Evolutionary conservation across 2,113 vertebrate genomes (phyloP).

Genomic region (Coryphaenoides rupestris): DNA sequence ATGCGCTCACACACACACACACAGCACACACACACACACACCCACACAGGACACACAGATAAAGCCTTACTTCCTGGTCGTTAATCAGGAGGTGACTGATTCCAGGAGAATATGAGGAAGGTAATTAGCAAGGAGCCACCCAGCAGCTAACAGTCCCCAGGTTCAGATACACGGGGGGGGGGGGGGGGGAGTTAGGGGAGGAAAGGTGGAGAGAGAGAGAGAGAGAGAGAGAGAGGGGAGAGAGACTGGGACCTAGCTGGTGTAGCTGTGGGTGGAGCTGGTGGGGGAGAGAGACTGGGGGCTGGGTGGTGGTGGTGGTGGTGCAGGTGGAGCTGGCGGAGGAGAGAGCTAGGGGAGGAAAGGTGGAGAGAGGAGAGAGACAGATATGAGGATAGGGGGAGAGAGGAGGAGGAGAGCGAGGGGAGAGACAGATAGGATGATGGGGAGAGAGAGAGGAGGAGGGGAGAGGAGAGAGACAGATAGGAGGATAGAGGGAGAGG

Average conservation of each 20-base stretch:
- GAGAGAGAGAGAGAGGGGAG: too few species aligned
- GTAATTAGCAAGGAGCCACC: slow-evolving; percentile 58
- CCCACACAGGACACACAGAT: neutral
- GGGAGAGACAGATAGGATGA: slow-evolving; percentile 1
- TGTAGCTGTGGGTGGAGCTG: neutral
- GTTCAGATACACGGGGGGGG: slow-evolving; percentile 43
- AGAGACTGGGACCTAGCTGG: too few species aligned
- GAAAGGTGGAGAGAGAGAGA: neutral
- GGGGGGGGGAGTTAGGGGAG: slow-evolving; percentile 2
- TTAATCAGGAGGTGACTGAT: slow-evolving; percentile 56
- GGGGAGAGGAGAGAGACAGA: neutral
- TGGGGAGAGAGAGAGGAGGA: neutral
- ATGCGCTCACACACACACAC: neutral
- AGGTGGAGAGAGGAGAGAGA: too few species aligned
- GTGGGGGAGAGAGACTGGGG: neutral
- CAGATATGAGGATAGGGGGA: too few species aligned
- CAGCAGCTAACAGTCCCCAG: slow-evolving; percentile 39
- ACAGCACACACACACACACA: neutral
- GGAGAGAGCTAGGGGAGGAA: slow-evolving; percentile 10
- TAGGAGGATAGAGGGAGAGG: neutral
- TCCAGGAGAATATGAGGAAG: slow-evolving; percentile 65
- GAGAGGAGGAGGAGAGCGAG: too few species aligned
- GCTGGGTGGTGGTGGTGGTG: slow-evolving; percentile 2
- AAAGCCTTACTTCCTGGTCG: slow-evolving; percentile 32
- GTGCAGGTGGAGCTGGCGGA: neutral